Base-by-base conservation (phyloP, 1,140 invertebrate genomes). In the Metaphire vulgaris region DNA sequence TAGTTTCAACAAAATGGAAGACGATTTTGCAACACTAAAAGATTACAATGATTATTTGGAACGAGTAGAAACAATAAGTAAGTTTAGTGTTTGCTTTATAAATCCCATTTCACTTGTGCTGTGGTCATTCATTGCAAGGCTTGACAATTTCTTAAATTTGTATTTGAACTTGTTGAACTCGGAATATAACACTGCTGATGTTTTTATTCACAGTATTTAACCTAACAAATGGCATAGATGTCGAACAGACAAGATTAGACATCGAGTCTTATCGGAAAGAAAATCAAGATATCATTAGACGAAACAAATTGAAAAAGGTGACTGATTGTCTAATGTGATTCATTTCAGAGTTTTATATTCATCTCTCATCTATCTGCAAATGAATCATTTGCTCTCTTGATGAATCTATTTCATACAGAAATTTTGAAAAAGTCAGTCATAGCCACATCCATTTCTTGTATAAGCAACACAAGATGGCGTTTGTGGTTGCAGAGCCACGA, bases 221-320 rank as follows among this genome's bases (percentile, higher is more conserved):
- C 88, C 86, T 99, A 79, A 90, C 90, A 0, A 94, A 98, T 87
- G 92, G 96, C 83, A 92, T 96, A 76, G 93, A 99, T 86, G 88
- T 97, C 26, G 89, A 94, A 56, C 91, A 91, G 79, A 98, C 94
- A 0, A 95, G 95, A 83, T 93, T 92, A 83, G 91, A 89, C 82
- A 96, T 99, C 80, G 95, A 98, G 81, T 91, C 93, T 77, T 98
- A 98, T 85, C 96, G 95, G 85, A 93, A 91, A 78, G 93, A 97
- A 79, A 97, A 99, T 85, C 92, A 91, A 79, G 95, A 97, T 66
- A 85, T 91, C 72, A 98, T 99, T 77, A 88, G 91, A 79, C 95
- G 93, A 81, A 98, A 95, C 69, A 80, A 79, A 76, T 78, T 79
- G 28, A 86, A 86, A 80, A 64, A 84, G 81, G 85, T 86, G 78